Percentiles rank a stretch among this genome's conserved stretches.
Evolutionary conservation across 2,888 invertebrate genomes (phyloP).

Genomic region (Parelbella ahira): DNA sequence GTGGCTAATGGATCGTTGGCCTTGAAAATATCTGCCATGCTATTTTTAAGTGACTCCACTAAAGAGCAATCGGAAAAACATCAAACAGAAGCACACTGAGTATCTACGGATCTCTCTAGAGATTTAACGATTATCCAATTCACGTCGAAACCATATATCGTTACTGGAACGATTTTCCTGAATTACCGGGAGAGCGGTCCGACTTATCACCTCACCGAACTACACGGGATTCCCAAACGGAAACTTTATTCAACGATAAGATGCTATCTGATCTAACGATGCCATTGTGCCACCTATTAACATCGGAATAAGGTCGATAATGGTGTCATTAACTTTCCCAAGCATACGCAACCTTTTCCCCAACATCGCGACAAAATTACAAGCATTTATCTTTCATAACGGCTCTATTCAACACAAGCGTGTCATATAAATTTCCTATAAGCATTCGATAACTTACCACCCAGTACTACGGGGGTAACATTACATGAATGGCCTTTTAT

Average conservation of each 20-base stretch:
- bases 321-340: conserved; percentile 22
- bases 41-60: neutral
- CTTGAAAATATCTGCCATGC: too few relatives aligned
- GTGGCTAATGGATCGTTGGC: too few relatives aligned
- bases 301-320: conserved; percentile 22
- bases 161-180: conserved; percentile 1
- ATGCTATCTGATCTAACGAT: conserved; percentile 23
- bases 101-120: neutral
- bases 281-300: conserved; percentile 23
- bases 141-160: neutral
- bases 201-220: too few relatives aligned
- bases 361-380: conserved; percentile 21
- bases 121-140: neutral
- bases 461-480: neutral
- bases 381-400: conserved; percentile 29
- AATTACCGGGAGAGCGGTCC: conserved; percentile 8
- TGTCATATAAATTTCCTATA: conserved; percentile 31
- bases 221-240: conserved; percentile 19
- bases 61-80: neutral
- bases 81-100: neutral
- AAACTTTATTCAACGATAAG: conserved; percentile 25
- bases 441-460: conserved; percentile 26
- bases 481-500: conserved; percentile 3
- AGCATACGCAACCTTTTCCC: conserved; percentile 20
- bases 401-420: conserved; percentile 28